These are phyloP conservation scores for Lateolabrax maculatus DNA, from an alignment of 2,797 vertebrate genomes.

Conservation along the genomic window DNA sequence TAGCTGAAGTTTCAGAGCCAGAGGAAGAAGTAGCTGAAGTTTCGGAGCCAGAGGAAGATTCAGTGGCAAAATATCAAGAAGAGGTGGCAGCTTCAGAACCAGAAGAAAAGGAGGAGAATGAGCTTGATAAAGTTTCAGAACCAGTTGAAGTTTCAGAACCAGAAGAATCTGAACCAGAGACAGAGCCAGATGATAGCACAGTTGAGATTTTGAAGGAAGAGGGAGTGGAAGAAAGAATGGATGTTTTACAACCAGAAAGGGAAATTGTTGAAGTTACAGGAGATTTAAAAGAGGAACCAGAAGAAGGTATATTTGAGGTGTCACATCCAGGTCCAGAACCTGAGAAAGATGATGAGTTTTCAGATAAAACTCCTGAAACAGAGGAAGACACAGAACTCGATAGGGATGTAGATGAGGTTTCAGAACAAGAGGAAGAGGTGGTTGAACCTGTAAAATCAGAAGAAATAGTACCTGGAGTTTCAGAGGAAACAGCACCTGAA, in stretches of 20 bases:
- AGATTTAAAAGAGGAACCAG: conserved; percentile 6
- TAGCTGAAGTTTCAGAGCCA: not conserved
- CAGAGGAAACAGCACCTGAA: not conserved
- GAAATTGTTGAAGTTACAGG: conserved; percentile 28
- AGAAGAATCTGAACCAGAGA: conserved; percentile 2
- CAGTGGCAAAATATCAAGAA: not conserved
- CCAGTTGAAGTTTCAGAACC: not conserved
- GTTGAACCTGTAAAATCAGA: not conserved
- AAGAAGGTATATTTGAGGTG: conserved; percentile 6
- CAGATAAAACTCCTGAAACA: conserved; percentile 16
- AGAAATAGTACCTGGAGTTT: not conserved
- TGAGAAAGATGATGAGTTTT: conserved; percentile 15
- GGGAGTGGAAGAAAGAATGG: not conserved
- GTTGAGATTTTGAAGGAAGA: conserved; percentile 11
- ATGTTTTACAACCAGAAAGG: conserved; percentile 8
- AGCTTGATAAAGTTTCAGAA: not conserved
- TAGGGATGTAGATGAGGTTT: not conserved
- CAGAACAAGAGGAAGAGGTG: conserved; percentile 14
- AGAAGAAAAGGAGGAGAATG: not conserved
- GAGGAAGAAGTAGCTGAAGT: conserved; percentile 4
- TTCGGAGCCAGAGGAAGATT: not conserved
- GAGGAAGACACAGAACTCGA: conserved; percentile 6
- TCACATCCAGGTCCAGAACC: conserved; percentile 16
- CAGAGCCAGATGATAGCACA: not conserved
- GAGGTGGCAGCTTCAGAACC: not conserved